Evolutionary conservation across 1,140 invertebrate genomes (phyloP).

Genomic region (Temnothorax nylanderi): DNA sequence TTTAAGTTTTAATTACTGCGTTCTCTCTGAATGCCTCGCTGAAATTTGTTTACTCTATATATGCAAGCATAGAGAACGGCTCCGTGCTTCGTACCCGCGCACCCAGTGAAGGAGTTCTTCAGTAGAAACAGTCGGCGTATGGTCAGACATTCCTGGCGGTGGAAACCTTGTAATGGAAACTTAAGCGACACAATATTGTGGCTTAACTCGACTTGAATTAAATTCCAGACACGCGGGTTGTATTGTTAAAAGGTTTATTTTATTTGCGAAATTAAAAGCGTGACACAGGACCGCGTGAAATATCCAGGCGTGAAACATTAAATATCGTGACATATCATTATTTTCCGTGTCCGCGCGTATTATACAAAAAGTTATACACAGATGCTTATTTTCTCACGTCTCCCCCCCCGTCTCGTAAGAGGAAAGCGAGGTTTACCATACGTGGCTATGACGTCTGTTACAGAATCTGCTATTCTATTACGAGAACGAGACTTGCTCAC

Average conservation of each 20-base stretch:
- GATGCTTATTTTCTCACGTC: background rate
- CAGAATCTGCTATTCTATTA: slow-evolving; percentile 97
- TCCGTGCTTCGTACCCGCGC: background rate
- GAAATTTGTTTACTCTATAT: background rate
- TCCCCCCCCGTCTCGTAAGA: background rate
- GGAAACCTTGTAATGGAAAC: background rate
- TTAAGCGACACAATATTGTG: background rate
- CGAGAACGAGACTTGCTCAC: slow-evolving; percentile 91
- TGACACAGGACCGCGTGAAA: background rate
- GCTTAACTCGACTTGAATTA: background rate
- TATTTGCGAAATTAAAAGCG: background rate
- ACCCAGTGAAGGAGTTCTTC: too few relatives aligned
- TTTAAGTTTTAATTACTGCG: slow-evolving; percentile 22
- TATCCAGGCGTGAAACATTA: background rate
- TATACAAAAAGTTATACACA: background rate
- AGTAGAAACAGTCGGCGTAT: slow-evolving; percentile 12
- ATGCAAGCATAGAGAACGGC: background rate
- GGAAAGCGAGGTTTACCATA: background rate
- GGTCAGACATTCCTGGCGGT: background rate
- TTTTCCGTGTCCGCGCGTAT: background rate
- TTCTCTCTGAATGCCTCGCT: background rate
- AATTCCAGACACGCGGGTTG: background rate
- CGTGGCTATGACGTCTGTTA: slow-evolving; percentile 62
- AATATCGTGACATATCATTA: background rate
- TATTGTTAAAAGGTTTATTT: background rate